These are phyloP conservation scores for Plebejus argus DNA, from an alignment of 2,888 invertebrate genomes.

Conservation along the genomic window DNA sequence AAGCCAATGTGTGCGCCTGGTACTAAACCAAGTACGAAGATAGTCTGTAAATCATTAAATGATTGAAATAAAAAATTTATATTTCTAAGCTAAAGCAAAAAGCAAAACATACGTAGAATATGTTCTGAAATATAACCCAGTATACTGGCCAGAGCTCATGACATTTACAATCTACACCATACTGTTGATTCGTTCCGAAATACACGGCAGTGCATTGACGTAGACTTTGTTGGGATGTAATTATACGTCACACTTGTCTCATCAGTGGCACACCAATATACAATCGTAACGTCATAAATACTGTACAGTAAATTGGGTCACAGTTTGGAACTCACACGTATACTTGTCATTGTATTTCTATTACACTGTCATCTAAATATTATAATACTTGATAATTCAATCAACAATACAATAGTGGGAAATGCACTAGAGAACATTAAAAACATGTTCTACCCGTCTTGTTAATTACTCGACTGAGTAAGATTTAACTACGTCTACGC, in stretches of 20 bases:
- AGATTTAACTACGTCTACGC: slow-evolving; percentile 35
- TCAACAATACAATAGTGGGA: slow-evolving; percentile 37
- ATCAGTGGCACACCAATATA: neutral
- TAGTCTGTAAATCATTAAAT: too few species aligned
- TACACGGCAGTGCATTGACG: neutral
- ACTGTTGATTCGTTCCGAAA: too few species aligned
- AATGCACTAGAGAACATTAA: slow-evolving; percentile 49
- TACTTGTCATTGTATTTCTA: neutral
- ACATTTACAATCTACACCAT: too few species aligned
- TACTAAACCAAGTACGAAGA: neutral
- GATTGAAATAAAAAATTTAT: too few species aligned
- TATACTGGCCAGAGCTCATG: too few species aligned
- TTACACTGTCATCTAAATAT: neutral
- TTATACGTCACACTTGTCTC: neutral
- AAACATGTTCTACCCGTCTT: slow-evolving; percentile 44
- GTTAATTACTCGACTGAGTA: neutral
- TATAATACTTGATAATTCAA: slow-evolving; percentile 2
- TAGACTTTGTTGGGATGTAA: neutral
- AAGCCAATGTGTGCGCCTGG: neutral
- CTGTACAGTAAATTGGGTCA: neutral
- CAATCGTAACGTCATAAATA: neutral
- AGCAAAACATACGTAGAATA: neutral
- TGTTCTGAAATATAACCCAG: too few species aligned
- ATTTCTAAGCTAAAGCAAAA: too few species aligned
- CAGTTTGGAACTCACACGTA: neutral